A percentile compares a stretch with the other conserved stretches of the same genome.
phyloP scores from a whole-genome alignment of 2,113 vertebrate species.

The Pterophyllum scalare region DNA sequence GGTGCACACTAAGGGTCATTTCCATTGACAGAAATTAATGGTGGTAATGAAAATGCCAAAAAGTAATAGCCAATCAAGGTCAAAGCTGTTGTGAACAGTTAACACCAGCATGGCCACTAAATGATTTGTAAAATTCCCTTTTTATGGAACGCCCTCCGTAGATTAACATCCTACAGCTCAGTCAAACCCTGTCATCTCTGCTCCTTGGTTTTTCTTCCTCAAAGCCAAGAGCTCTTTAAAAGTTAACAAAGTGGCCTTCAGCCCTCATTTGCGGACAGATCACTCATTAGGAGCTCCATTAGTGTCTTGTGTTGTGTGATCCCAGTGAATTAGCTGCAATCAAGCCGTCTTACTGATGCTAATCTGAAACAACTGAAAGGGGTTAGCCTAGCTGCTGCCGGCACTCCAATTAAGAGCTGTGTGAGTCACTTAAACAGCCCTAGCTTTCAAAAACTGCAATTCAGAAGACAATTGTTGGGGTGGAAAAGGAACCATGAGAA shows the following conservation, averaged over 20 bases:
- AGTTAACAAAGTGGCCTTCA: constrained; percentile 54
- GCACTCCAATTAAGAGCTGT: constrained; percentile 14
- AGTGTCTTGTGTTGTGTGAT: constrained; percentile 55
- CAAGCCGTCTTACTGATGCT: constrained; percentile 59
- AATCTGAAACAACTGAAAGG: constrained; percentile 62
- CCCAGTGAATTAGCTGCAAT: constrained; percentile 60
- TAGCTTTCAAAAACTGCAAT: constrained; percentile 3
- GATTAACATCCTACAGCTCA: not conserved
- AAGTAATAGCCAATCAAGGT: not conserved
- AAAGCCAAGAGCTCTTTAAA: constrained; percentile 35
- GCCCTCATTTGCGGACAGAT: constrained; percentile 46
- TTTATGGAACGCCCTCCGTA: constrained; percentile 2
- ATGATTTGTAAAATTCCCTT: constrained; percentile 13
- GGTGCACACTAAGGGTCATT: not conserved
- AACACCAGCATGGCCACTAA: constrained; percentile 15
- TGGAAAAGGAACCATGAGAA: not conserved
- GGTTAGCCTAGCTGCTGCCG: constrained; percentile 54
- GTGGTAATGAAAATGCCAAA: constrained; percentile 3
- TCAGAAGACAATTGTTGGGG: not conserved
- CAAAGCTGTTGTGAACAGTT: not conserved
- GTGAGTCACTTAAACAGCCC: constrained; percentile 31
- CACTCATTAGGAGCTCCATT: constrained; percentile 60
- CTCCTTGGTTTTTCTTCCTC: not conserved
- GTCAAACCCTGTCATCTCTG: not conserved
- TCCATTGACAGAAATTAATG: not conserved